Percentiles rank a stretch among this genome's conserved stretches.
These are phyloP conservation scores for Sympetrum striolatum DNA, from an alignment of 2,888 invertebrate genomes.

Conservation along the genomic window DNA sequence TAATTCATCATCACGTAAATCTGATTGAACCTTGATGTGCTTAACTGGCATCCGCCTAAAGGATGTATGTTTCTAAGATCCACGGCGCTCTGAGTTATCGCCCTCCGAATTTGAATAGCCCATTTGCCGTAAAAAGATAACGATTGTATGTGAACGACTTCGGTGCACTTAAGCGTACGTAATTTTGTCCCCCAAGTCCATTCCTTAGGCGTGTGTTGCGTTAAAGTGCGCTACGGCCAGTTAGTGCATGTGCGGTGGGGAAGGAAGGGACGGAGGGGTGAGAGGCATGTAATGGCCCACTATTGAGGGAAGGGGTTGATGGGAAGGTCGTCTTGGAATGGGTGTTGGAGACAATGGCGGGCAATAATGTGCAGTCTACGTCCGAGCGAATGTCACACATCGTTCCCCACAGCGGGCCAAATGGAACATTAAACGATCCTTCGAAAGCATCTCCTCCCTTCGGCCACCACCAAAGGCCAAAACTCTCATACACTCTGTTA, in stretches of 20 bases:
- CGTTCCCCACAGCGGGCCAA: neutral
- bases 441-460: neutral
- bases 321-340: neutral
- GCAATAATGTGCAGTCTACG: conserved; percentile 4
- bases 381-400: neutral
- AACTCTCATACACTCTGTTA: neutral
- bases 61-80: too few species aligned
- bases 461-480: neutral
- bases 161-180: neutral
- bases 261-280: neutral
- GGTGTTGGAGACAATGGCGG: neutral
- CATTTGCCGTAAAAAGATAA: neutral
- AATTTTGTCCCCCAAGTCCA: neutral
- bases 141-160: neutral
- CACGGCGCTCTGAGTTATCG: too few species aligned
- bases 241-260: neutral
- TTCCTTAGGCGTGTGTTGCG: neutral
- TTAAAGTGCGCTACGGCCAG: neutral
- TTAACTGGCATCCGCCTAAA: too few species aligned
- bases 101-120: neutral
- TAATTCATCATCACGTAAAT: too few species aligned
- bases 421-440: neutral
- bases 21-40: too few species aligned
- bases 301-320: neutral
- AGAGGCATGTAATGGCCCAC: neutral